Evolutionary conservation across 2,113 vertebrate genomes (phyloP).

Genomic region (Psammodynastes pulverulentus): DNA sequence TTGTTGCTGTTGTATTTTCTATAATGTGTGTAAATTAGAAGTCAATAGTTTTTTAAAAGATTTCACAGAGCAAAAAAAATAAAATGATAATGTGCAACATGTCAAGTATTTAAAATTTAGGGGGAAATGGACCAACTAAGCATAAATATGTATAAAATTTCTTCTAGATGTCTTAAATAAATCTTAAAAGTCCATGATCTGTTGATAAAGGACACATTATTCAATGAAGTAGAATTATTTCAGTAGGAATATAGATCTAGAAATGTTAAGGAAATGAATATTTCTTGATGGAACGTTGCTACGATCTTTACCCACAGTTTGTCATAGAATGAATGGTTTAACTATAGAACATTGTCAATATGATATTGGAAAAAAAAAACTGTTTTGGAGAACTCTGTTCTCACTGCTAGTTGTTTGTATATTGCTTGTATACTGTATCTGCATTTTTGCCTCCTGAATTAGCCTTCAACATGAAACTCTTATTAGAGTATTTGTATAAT

Average conservation of each 20-base stretch:
- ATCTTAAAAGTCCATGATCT: constrained; percentile 70
- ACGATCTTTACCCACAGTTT: constrained; percentile 67
- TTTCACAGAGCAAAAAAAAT: constrained; percentile 65
- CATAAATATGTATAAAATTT: constrained; percentile 59
- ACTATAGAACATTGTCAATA: constrained; percentile 69
- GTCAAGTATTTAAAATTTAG: constrained; percentile 51
- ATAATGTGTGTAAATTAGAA: constrained; percentile 63
- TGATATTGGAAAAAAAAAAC: constrained; percentile 61
- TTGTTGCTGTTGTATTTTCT: constrained; percentile 63
- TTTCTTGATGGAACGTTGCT: constrained; percentile 69
- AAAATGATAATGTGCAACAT: constrained; percentile 58
- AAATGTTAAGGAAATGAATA: constrained; percentile 67
- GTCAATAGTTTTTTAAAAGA: constrained; percentile 51
- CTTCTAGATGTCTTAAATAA: constrained; percentile 60
- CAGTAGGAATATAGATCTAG: constrained; percentile 70
- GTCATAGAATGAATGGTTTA: constrained; percentile 69
- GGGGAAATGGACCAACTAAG: constrained; percentile 48
- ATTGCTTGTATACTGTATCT: constrained; percentile 71
- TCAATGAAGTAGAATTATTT: constrained; percentile 46
- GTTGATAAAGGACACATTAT: constrained; percentile 56
- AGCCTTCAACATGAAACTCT: constrained; percentile 70
- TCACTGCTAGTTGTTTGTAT: constrained; percentile 65
- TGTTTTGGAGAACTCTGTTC: constrained; percentile 67
- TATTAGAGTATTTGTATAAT: constrained; percentile 72
- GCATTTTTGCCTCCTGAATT: constrained; percentile 72